phyloP scores from a whole-genome alignment of 2,888 invertebrate species.

The Drosophila vallismaia region DNA sequence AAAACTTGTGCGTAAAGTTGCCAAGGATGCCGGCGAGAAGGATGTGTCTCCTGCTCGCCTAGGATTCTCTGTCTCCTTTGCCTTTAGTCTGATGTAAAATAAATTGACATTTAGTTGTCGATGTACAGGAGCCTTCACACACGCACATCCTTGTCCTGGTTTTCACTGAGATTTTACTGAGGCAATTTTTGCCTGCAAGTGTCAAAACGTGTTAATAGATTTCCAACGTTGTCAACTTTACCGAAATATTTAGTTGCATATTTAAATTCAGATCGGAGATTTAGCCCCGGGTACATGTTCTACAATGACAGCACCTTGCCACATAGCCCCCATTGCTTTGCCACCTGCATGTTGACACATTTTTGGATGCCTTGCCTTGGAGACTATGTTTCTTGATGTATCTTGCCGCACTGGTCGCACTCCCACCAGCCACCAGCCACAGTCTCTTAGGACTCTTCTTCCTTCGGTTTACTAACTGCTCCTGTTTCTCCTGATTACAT shows the following conservation, averaged over 20 bases:
- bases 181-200: conserved; percentile 53
- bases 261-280: conserved; percentile 62
- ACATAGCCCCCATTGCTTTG: neutral
- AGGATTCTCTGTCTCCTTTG: conserved; percentile 25
- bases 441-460: conserved; percentile 30
- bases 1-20: conserved; percentile 70
- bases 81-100: conserved; percentile 66
- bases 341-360: conserved; percentile 58
- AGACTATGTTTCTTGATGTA: conserved; percentile 45
- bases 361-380: conserved; percentile 29
- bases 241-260: conserved; percentile 68
- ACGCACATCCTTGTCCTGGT: conserved; percentile 1
- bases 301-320: conserved; percentile 12
- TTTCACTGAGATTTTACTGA: conserved; percentile 7
- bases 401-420: conserved; percentile 51
- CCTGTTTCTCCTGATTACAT: conserved; percentile 55
- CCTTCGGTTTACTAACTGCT: conserved; percentile 38
- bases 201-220: conserved; percentile 74
- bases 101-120: conserved; percentile 78
- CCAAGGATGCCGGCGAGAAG: conserved; percentile 11
- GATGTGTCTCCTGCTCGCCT: conserved; percentile 15
- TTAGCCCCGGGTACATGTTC: conserved; percentile 7
- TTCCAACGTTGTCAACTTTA: conserved; percentile 46
- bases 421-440: conserved; percentile 25
- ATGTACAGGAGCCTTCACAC: conserved; percentile 12